Evolutionary conservation across 2,797 vertebrate species (phyloP).

Genomic region (Sylvilagus floridanus): DNA sequence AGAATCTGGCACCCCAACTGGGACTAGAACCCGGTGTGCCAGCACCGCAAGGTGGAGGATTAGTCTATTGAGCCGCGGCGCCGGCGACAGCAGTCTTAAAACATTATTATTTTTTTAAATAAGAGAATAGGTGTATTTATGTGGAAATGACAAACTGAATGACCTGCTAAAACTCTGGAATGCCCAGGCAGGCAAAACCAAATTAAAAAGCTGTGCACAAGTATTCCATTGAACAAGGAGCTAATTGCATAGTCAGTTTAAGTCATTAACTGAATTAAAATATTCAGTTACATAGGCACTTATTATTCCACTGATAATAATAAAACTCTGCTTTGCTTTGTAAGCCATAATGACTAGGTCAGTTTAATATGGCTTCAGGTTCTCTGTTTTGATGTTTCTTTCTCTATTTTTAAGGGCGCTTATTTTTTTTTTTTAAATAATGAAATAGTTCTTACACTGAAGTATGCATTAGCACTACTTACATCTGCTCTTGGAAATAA

Average conservation of each 20-base stretch:
- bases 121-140: not conserved
- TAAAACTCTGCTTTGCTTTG: conserved; percentile 52
- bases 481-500: conserved; percentile 75
- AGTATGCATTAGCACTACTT: conserved; percentile 55
- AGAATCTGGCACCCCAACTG: too few relatives aligned
- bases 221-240: conserved; percentile 23
- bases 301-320: conserved; percentile 35
- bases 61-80: too few relatives aligned
- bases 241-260: conserved; percentile 4
- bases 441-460: conserved; percentile 57
- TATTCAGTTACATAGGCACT: conserved; percentile 9
- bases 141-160: conserved; percentile 20
- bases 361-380: not conserved
- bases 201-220: conserved; percentile 39
- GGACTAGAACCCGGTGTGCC: too few relatives aligned
- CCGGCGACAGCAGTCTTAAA: not conserved
- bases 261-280: conserved; percentile 52
- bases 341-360: conserved; percentile 6
- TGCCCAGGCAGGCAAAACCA: not conserved
- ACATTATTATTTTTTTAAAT: conserved; percentile 29
- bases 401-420: not conserved
- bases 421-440: conserved; percentile 18
- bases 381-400: conserved; percentile 4
- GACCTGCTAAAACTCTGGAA: not conserved
- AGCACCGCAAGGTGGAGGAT: too few relatives aligned